Conservation (phyloP, 2,113 vertebrate genomes). For the Atrichornis clamosus region DNA sequence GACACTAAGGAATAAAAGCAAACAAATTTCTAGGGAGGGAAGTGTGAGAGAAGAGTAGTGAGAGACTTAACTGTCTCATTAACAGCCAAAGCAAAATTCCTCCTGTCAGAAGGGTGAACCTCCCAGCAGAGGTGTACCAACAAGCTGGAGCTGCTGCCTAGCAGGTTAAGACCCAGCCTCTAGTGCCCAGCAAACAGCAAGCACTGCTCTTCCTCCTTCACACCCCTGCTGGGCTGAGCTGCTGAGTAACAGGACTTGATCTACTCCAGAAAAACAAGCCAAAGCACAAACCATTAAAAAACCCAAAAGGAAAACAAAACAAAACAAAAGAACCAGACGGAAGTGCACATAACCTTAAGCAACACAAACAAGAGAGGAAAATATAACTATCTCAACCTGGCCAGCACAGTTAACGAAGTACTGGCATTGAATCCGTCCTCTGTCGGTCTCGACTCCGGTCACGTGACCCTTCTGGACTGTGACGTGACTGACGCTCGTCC, state of each 20-base stretch:
- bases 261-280: not conserved
- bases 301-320: not conserved
- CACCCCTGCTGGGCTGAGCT: not conserved
- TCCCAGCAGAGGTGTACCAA: not conserved
- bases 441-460: conserved; percentile 87
- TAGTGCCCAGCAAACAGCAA: not conserved
- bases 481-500: conserved; percentile 87
- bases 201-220: not conserved
- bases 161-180: not conserved
- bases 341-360: not conserved
- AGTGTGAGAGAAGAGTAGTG: not conserved
- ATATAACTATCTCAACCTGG: conserved; percentile 79
- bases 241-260: not conserved
- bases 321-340: not conserved
- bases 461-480: conserved; percentile 85
- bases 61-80: not conserved
- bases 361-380: not conserved
- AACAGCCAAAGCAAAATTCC: not conserved
- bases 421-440: conserved; percentile 89
- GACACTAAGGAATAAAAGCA: not conserved
- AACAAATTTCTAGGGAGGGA: too few species aligned
- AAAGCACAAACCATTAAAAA: not conserved
- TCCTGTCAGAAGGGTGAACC: not conserved
- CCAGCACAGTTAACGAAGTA: conserved; percentile 98
- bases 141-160: not conserved